phyloP scores from a whole-genome alignment of 2,888 invertebrate genomes.

The Lithophane socia region DNA sequence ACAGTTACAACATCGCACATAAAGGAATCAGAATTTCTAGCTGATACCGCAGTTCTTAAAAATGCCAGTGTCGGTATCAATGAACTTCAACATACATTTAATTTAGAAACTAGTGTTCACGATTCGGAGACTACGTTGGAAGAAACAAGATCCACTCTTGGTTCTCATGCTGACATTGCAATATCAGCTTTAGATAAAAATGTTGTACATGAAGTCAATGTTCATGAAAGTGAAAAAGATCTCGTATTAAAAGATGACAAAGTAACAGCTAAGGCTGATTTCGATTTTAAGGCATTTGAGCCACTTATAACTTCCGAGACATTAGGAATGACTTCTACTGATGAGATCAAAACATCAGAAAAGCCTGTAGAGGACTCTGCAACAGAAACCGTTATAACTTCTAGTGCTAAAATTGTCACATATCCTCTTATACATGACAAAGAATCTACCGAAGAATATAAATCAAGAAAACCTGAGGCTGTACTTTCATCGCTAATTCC shows the following conservation, averaged over 20 bases:
- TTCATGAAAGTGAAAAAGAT: constrained; percentile 92
- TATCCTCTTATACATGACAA: constrained; percentile 92
- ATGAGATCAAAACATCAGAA: constrained; percentile 89
- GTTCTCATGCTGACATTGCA: constrained; percentile 85
- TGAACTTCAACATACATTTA: constrained; percentile 91
- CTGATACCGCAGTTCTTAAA: constrained; percentile 87
- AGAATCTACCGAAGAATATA: constrained; percentile 86
- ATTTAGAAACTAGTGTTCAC: constrained; percentile 89
- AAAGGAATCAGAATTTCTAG: constrained; percentile 90
- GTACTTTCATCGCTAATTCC: constrained; percentile 89
- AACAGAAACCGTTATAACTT: constrained; percentile 88
- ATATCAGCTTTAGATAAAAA: constrained; percentile 91
- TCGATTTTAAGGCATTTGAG: constrained; percentile 90
- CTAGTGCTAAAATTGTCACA: constrained; percentile 92
- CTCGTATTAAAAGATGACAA: constrained; percentile 89
- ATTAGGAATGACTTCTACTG: constrained; percentile 81
- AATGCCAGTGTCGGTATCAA: constrained; percentile 91
- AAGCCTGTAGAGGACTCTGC: constrained; percentile 82
- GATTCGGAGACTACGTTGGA: constrained; percentile 91
- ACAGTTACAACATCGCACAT: constrained; percentile 92
- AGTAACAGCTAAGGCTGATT: constrained; percentile 89
- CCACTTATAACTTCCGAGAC: constrained; percentile 91
- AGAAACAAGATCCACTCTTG: constrained; percentile 80
- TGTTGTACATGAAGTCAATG: constrained; percentile 89
- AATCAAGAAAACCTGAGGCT: constrained; percentile 73